Evolutionary conservation across 1,140 invertebrate genomes (phyloP), one percentile per base, ranked within the genome.

Genomic region (Patella vulgata): DNA sequence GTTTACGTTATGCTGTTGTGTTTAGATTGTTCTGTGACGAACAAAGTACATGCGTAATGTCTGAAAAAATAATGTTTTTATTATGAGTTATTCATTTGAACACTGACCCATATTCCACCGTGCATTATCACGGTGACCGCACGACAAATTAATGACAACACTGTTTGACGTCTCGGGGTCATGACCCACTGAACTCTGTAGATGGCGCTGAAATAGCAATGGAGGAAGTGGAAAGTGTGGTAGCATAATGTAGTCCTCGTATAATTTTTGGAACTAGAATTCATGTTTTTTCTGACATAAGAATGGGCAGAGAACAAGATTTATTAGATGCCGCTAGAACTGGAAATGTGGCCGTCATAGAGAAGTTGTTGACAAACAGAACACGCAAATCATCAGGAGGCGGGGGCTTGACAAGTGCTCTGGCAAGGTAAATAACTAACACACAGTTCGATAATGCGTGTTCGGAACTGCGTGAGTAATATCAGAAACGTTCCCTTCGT

Each of bases 261-360:
- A 36, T 5, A 36, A 36, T 36, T 36, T 36, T 36, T 36, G 14
- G 14, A 8, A 36, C 14, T 36, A 36, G 19, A 31, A 6, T 52
- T 36, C 33, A 5, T 59, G 58, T 47, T 23, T 52, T 52, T 25
- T 33, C 39, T 31, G 19, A 0, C 23, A 11, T 57, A 46, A 59
- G 66, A 8, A 86, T 98, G 94, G 95, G 94, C 80, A 96, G 95
- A 87, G 95, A 97, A 85, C 93, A 96, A 85, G 95, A 97, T 86
- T 89, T 98, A 85, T 88, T 98, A 82, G 94, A 97, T 82, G 96
- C 94, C 75, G 94, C 94, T 68, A 89, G 95, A 76, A 94, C 90
- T 86, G 96, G 95, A 80, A 94, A 96, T 86, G 88, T 91, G 73
- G 86, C 88, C 63, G 89, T 91, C 71, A 93, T 97, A 50, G 94